A percentile compares a stretch with the other conserved stretches of the same genome.
phyloP scores from a whole-genome alignment of 1,140 invertebrate genomes.

The Heliothis subflexa region DNA sequence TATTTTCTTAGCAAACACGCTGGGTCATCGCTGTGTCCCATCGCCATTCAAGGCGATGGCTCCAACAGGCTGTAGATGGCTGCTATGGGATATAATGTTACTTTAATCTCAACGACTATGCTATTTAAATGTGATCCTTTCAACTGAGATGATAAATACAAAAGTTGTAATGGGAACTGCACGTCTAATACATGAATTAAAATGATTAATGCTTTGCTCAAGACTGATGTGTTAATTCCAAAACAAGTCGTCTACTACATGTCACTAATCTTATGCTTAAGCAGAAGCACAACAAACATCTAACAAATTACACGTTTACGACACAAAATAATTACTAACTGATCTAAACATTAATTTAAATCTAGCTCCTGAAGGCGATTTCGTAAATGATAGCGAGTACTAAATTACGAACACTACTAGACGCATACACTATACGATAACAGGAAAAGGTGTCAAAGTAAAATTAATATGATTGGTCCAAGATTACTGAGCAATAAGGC shows the following conservation, averaged over 20 bases:
- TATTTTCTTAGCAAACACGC: conserved; percentile 4
- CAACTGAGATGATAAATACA: not conserved
- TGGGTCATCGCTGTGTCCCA: conserved; percentile 8
- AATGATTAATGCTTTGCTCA: no score
- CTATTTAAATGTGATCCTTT: not conserved
- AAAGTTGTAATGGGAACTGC: not conserved
- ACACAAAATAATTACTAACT: conserved; percentile 25
- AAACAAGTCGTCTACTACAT: no score
- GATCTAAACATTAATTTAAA: conserved; percentile 25
- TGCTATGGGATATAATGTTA: not conserved
- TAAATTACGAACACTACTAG: conserved; percentile 6
- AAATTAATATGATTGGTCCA: conserved; percentile 42
- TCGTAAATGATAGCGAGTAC: conserved; percentile 24
- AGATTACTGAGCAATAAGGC: conserved; percentile 40
- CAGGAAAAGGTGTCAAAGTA: conserved; percentile 46
- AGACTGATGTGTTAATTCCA: no score
- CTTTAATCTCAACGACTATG: not conserved
- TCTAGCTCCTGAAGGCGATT: not conserved
- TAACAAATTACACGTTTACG: not conserved
- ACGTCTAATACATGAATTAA: no score
- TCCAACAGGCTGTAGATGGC: not conserved
- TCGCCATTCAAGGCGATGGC: not conserved
- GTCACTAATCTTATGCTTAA: no score
- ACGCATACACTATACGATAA: conserved; percentile 12
- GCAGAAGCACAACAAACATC: no score